Evolutionary conservation across 2,888 invertebrate species (phyloP).

Genomic region (Xestia xanthographa): DNA sequence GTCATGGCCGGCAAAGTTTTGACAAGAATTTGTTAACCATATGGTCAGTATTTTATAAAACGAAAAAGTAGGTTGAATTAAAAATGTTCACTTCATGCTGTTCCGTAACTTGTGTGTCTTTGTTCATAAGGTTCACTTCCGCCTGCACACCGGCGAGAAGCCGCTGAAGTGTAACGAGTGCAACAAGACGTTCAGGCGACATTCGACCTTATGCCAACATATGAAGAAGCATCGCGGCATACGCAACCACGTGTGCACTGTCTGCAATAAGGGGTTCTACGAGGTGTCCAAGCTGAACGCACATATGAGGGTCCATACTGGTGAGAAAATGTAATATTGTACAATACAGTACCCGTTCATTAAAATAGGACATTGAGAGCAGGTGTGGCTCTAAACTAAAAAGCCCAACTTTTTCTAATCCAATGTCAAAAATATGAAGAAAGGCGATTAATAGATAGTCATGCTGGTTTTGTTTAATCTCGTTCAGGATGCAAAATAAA

Average conservation of each 20-base stretch:
- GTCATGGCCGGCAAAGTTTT: neutral
- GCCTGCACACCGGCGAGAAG: constrained; percentile 89
- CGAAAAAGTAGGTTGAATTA: neutral
- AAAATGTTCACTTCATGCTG: neutral
- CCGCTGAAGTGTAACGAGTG: constrained; percentile 88
- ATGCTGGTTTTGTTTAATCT: neutral
- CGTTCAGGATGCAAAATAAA: neutral
- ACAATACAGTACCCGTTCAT: neutral
- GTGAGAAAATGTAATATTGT: constrained; percentile 66
- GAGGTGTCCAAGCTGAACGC: constrained; percentile 89
- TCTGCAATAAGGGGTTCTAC: constrained; percentile 88
- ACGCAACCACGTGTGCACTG: constrained; percentile 86
- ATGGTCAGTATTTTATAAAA: constrained; percentile 12
- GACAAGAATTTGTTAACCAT: neutral
- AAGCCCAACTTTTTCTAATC: neutral
- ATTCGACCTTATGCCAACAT: constrained; percentile 89
- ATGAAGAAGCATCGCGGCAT: constrained; percentile 90
- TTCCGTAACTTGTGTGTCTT: neutral
- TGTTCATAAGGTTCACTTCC: constrained; percentile 84
- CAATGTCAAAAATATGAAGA: neutral
- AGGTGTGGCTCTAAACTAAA: neutral
- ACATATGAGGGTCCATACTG: constrained; percentile 89
- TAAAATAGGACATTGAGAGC: neutral
- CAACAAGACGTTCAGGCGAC: constrained; percentile 88
- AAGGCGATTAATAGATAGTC: neutral